Evolutionary conservation across 2,113 vertebrate genomes (phyloP).

Genomic region (Spea bombifrons): DNA sequence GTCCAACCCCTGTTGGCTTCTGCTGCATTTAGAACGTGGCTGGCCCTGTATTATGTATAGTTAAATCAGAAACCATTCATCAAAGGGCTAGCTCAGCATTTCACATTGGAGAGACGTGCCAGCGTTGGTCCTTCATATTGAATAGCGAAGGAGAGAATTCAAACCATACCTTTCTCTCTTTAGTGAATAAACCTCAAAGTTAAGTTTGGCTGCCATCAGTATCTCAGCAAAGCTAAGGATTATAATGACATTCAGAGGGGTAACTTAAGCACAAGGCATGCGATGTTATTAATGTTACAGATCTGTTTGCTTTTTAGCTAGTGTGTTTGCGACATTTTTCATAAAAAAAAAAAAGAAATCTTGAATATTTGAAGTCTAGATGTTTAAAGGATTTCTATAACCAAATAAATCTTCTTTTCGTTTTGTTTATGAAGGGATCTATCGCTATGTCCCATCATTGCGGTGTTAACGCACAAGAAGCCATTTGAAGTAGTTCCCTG

Average conservation of each 20-base stretch:
- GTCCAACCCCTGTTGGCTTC: no score
- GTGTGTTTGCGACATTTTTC: conserved; percentile 58
- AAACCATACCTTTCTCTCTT: no score
- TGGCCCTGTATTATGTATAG: no score
- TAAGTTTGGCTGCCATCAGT: neutral
- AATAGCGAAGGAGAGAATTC: no score
- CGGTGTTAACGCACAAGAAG: conserved; percentile 64
- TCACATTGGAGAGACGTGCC: no score
- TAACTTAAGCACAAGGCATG: conserved; percentile 72
- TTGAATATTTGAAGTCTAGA: conserved; percentile 65
- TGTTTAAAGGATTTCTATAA: conserved; percentile 69
- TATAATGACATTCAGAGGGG: conserved; percentile 60
- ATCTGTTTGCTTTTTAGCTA: conserved; percentile 68
- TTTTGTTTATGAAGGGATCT: conserved; percentile 61
- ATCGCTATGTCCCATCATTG: conserved; percentile 62
- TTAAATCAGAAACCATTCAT: no score
- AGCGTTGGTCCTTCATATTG: no score
- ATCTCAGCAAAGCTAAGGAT: neutral
- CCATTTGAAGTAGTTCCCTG: conserved; percentile 58
- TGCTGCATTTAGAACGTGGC: no score
- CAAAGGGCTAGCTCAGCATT: no score
- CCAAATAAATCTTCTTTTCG: conserved; percentile 67
- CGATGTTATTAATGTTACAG: conserved; percentile 61
- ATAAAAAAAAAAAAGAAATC: conserved; percentile 52
- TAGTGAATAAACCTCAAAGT: neutral